Conservation (phyloP, 2,888 invertebrate genomes). For the Tanypteryx hageni region DNA sequence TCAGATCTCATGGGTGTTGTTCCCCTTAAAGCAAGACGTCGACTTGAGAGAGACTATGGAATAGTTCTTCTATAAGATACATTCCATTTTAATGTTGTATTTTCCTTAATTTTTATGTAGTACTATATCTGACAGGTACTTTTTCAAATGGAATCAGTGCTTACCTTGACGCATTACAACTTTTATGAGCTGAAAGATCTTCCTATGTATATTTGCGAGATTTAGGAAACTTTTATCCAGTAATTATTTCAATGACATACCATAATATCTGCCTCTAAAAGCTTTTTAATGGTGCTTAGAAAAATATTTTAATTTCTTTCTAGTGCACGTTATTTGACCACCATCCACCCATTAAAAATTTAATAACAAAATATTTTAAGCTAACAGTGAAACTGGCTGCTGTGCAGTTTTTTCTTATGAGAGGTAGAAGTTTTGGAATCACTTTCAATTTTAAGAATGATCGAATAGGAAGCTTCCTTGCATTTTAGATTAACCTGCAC, state of each 20-base stretch:
- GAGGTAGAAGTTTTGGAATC: background rate
- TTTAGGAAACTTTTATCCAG: background rate
- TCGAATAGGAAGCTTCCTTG: background rate
- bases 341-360: background rate
- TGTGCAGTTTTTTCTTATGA: constrained; percentile 43
- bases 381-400: constrained; percentile 49
- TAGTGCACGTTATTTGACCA: constrained; percentile 1
- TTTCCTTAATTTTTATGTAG: background rate
- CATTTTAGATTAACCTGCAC: constrained; percentile 15
- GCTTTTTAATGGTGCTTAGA: background rate
- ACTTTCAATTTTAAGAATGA: constrained; percentile 13
- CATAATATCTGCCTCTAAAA: background rate
- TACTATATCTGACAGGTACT: constrained; percentile 9
- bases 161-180: constrained; percentile 2
- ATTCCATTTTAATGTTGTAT: constrained; percentile 17
- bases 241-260: background rate
- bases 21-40: constrained; percentile 86
- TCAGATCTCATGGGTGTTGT: constrained; percentile 89
- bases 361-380: constrained; percentile 34
- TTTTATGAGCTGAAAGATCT: background rate
- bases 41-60: constrained; percentile 88
- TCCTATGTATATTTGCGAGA: background rate
- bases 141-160: constrained; percentile 31
- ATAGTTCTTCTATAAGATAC: constrained; percentile 83
- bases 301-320: constrained; percentile 39